Evolutionary conservation across 1,140 invertebrate genomes (phyloP).

Genomic region (Battus philenor): DNA sequence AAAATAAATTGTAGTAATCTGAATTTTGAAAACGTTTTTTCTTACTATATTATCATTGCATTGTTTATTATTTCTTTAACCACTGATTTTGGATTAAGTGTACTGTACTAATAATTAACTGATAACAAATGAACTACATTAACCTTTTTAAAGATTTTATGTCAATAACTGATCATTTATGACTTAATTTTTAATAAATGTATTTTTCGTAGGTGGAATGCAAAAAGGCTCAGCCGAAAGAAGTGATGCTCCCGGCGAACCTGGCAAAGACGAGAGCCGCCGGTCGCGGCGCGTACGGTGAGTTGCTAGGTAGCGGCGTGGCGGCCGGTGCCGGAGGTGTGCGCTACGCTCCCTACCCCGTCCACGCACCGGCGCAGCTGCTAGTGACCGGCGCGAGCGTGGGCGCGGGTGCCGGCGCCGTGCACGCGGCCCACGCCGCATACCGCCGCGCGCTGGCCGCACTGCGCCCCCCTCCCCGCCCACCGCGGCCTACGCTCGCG

Average conservation of each 20-base stretch:
- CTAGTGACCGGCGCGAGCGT: conserved; percentile 72
- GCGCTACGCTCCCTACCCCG: conserved; percentile 79
- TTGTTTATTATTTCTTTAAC: no score
- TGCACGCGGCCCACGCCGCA: conserved; percentile 38
- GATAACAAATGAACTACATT: no score
- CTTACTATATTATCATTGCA: no score
- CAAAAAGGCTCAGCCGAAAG: conserved; percentile 99
- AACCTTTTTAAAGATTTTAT: no score
- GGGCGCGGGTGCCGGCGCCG: conserved; percentile 53
- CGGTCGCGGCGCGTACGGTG: conserved; percentile 95
- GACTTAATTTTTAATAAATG: no score
- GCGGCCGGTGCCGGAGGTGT: conserved; percentile 76
- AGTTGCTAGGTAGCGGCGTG: conserved; percentile 91
- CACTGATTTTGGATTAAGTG: no score
- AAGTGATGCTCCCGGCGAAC: conserved; percentile 98
- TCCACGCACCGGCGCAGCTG: conserved; percentile 78
- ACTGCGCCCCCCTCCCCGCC: conserved; percentile 58
- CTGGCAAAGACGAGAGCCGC: conserved; percentile 94
- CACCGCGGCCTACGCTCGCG: conserved; percentile 59
- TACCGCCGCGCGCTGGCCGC: conserved; percentile 70
- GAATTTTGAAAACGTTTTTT: no score
- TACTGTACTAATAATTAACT: no score
- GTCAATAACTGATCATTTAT: no score
- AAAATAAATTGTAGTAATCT: no score
- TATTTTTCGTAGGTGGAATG: conserved; percentile 99